phyloP scores from a whole-genome alignment of 2,113 vertebrate species.

The human (Homo sapiens) region DNA sequence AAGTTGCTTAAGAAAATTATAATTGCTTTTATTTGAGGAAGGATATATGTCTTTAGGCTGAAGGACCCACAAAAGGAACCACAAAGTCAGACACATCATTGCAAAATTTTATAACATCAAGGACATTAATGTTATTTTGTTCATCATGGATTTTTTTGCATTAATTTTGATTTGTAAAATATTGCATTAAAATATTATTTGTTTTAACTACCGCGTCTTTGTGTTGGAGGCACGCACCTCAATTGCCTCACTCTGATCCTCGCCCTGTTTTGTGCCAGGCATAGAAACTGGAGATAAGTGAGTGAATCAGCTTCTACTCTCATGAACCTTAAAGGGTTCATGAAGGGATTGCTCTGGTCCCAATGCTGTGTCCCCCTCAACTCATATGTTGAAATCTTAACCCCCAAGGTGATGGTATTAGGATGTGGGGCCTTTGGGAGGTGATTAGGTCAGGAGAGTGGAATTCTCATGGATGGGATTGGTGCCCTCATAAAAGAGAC shows the following conservation, averaged over 20 bases:
- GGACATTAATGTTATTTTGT: not conserved
- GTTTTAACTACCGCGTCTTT: not conserved
- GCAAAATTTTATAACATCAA: not conserved
- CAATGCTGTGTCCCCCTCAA: not conserved
- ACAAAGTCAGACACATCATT: not conserved
- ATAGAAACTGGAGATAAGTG: not conserved
- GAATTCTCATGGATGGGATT: not conserved
- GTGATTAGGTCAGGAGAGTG: not conserved
- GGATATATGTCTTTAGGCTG: not conserved
- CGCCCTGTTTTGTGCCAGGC: not conserved
- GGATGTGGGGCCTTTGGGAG: not conserved
- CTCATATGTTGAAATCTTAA: not conserved
- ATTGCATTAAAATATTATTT: not conserved
- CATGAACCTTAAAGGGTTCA: not conserved
- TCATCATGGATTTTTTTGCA: not conserved
- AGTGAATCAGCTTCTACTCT: not conserved
- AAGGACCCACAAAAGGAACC: not conserved
- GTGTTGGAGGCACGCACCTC: not conserved
- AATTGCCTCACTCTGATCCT: rapidly evolving
- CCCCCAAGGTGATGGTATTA: not conserved
- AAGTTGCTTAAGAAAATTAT: not conserved
- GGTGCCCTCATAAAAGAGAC: not conserved
- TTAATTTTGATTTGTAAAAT: conserved; percentile 36
- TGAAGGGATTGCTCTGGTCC: not conserved
- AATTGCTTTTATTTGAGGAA: not conserved